A percentile compares a stretch with the other conserved stretches of the same genome.
Evolutionary conservation across 2,797 vertebrate genomes (phyloP).

Genomic region (Acropternis orthonyx): DNA sequence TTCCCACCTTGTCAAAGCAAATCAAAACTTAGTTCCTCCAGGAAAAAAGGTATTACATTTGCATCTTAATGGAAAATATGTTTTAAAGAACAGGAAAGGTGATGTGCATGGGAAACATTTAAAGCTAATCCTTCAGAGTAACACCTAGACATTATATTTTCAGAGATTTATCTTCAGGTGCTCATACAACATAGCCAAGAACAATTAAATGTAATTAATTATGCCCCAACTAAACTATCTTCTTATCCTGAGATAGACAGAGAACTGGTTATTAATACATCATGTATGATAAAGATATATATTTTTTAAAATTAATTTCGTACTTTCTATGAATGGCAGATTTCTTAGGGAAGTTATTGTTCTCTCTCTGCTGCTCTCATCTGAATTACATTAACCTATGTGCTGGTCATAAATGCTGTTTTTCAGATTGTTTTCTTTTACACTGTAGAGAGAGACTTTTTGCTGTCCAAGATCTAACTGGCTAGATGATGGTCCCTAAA

Average conservation of each 20-base stretch:
- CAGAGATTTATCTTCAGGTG: conserved; percentile 15
- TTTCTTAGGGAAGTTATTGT: neutral
- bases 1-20: conserved; percentile 98
- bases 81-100: conserved; percentile 64
- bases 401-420: neutral
- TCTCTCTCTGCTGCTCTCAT: neutral
- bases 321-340: neutral
- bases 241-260: conserved; percentile 17
- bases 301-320: neutral
- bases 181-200: conserved; percentile 35
- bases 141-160: conserved; percentile 57
- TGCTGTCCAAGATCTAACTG: neutral
- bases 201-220: conserved; percentile 55
- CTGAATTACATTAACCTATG: neutral
- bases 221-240: neutral
- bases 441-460: neutral
- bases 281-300: neutral
- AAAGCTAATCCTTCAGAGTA: conserved; percentile 59
- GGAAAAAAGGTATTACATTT: conserved; percentile 95
- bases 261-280: conserved; percentile 5
- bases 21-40: conserved; percentile 97
- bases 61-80: conserved; percentile 73
- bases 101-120: conserved; percentile 31
- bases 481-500: neutral
- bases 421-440: neutral